Base-by-base conservation (phyloP, 2,797 vertebrate species). In the Heteromormyrus szaboi region DNA sequence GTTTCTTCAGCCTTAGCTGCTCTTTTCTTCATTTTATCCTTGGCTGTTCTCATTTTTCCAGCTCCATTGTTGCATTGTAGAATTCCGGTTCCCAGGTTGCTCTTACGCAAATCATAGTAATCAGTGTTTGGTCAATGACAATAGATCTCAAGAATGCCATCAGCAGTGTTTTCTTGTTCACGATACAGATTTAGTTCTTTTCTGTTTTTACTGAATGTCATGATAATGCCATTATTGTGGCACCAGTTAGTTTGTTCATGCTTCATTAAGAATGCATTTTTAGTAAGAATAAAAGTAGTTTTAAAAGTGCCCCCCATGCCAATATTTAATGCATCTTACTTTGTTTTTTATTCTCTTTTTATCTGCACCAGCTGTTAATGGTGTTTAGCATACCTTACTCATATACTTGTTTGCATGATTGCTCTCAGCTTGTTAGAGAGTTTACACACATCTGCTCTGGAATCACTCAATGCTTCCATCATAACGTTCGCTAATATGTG, bases 401-500 rank as follows among this genome's bases (percentile, higher is more conserved):
- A 88, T 48, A 9, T 44, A 62, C 76, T 88, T 56, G 68, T 76
- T 25, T 79, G 48, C 51, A 37, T 54, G 33, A 37, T 22, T 48
- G 37, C 41, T 51, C 72, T 51, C 65, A 88, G 62, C 87, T 79
- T 17, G 50, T 79, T 59, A 86, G 17, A 86, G 12, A 87, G 85
- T 56, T 56, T 33, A 41, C 25, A 86, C 33, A 59, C 62, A 22
- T 72, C 56, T 68, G 56, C 51, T 33, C 12, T 51, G 46, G 83
- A 85, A 85, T 53, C 50, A 85, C n/a, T 44, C 54, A 46, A n/a
- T 29, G 44, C 19, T 54, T 53, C 19, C 50, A 68, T 92, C 89
- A 56, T 87, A 56, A 86, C 91, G 88, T 90, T 54, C 90, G 91
- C 91, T 94, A 91, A 93, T 94, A 93, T 94, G 91, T 87, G 90